Evolutionary conservation across 2,113 vertebrate genomes (phyloP).

Genomic region (Gymnobelideus leadbeateri): DNA sequence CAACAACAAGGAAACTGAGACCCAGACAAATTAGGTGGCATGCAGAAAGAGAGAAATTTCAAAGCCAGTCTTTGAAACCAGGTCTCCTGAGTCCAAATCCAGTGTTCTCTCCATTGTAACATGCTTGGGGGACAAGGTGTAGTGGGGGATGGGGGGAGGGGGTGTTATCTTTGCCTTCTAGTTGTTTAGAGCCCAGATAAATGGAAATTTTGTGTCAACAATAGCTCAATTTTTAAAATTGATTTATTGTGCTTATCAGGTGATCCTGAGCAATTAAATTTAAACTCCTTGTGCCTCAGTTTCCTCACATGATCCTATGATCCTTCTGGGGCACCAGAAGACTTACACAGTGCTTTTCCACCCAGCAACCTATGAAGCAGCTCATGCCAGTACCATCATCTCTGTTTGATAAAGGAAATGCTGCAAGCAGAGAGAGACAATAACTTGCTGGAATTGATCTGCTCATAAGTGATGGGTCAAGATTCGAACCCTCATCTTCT

Average conservation of each 20-base stretch:
- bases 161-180: background rate
- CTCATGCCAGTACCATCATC: background rate
- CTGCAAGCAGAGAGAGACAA: background rate
- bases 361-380: background rate
- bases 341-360: background rate
- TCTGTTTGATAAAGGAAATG: background rate
- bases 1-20: background rate
- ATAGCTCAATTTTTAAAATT: background rate
- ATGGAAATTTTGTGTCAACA: background rate
- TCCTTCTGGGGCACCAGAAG: background rate
- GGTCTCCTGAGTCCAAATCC: background rate
- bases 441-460: background rate
- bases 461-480: background rate
- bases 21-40: background rate
- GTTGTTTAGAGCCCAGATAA: background rate
- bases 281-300: background rate
- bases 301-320: background rate
- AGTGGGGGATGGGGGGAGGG: fast-evolving
- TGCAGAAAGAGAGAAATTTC: too few relatives aligned
- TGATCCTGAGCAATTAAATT: background rate
- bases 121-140: background rate
- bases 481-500: background rate
- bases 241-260: background rate
- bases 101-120: background rate
- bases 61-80: background rate